Conservation (phyloP, 2,888 invertebrate genomes). For the Oscheius sp. region DNA sequence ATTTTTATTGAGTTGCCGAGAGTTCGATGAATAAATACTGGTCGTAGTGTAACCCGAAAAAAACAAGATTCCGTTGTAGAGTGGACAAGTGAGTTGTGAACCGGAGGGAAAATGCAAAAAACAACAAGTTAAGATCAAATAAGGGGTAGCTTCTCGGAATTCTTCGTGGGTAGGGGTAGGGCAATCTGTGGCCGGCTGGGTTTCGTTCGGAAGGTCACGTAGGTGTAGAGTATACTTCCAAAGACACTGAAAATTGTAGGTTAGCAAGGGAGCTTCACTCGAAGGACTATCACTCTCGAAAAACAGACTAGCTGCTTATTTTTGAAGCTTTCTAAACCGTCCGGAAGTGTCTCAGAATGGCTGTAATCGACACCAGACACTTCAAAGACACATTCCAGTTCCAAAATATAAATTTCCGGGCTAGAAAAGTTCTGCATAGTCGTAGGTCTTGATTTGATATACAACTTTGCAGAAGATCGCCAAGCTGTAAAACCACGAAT, state of each 20-base stretch:
- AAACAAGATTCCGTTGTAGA: not conserved
- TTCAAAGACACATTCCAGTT: too few species aligned
- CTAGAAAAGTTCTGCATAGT: too few species aligned
- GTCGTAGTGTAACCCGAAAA: conserved; percentile 8
- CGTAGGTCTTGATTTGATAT: too few species aligned
- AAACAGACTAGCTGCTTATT: not conserved
- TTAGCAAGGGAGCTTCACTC: not conserved
- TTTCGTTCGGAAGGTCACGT: conserved; percentile 72
- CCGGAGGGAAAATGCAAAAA: not conserved
- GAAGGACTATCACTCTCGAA: not conserved
- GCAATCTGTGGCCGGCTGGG: conserved; percentile 21
- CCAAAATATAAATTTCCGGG: too few species aligned
- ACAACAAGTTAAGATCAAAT: conserved; percentile 1
- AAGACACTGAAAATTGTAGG: conserved; percentile 68
- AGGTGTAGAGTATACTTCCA: conserved; percentile 74
- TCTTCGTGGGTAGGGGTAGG: conserved; percentile 3
- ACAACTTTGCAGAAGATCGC: too few species aligned
- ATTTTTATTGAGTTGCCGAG: not conserved
- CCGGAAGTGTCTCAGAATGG: too few species aligned
- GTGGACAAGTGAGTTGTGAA: not conserved
- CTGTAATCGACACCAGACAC: too few species aligned
- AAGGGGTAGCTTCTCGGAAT: conserved; percentile 35
- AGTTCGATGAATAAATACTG: conserved; percentile 3
- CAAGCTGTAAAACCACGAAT: too few species aligned
- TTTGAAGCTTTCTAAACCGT: not conserved